These are phyloP conservation scores for Pomatorhinus ruficollis DNA, from an alignment of 2,113 vertebrate species.

Conservation along the genomic window DNA sequence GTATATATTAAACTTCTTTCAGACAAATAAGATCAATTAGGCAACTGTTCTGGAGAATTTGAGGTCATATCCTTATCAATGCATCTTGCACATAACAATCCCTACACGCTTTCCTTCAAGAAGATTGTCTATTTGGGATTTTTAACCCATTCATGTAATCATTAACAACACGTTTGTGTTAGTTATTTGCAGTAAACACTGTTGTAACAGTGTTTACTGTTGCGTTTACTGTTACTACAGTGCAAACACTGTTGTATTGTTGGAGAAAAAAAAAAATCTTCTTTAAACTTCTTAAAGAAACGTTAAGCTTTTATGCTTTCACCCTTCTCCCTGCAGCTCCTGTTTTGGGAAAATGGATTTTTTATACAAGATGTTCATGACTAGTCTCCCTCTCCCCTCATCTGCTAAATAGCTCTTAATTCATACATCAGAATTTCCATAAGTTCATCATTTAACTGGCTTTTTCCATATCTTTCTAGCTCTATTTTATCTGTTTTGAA, in stretches of 20 bases:
- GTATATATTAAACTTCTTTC: background rate
- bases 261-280: background rate
- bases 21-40: background rate
- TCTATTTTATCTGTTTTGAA: background rate
- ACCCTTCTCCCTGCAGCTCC: background rate
- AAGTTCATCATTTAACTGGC: background rate
- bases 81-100: background rate
- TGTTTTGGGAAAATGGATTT: background rate
- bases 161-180: background rate
- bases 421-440: background rate
- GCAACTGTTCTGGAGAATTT: background rate
- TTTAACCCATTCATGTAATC: background rate
- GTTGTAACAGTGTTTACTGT: background rate
- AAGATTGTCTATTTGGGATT: accelerated
- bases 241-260: too few relatives aligned
- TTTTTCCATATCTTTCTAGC: background rate
- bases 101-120: background rate
- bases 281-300: background rate
- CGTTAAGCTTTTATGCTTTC: background rate
- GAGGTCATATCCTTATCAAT: background rate
- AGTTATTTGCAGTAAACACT: background rate
- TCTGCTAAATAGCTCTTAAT: background rate
- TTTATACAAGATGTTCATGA: background rate
- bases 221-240: too few relatives aligned
- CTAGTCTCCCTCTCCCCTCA: background rate